Evolutionary conservation across 2,113 vertebrate species (phyloP).

Genomic region (Cacatua alba): DNA sequence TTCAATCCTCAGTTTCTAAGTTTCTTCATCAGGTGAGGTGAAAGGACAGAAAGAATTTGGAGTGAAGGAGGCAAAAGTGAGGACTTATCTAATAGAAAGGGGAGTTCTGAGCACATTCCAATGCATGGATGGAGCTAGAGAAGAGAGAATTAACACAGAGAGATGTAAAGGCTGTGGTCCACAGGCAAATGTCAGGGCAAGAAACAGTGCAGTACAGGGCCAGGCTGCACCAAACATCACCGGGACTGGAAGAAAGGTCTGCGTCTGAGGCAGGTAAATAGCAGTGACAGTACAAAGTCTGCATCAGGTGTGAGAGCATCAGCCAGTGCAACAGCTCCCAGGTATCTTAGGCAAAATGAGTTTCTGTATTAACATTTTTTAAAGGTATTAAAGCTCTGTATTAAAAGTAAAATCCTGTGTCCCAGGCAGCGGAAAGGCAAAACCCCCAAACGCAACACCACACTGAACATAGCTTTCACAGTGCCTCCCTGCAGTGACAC

Average conservation of each 20-base stretch:
- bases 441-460: background rate
- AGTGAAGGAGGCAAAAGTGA: background rate
- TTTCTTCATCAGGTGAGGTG: background rate
- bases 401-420: background rate
- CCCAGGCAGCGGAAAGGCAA: fast-evolving
- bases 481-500: background rate
- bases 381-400: background rate
- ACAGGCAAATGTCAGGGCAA: background rate
- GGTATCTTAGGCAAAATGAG: background rate
- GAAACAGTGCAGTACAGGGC: background rate
- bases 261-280: background rate
- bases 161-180: background rate
- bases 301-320: background rate
- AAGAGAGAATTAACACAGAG: background rate
- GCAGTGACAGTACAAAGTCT: background rate
- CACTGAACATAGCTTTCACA: background rate
- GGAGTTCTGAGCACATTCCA: background rate
- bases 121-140: background rate
- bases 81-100: background rate
- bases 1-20: background rate
- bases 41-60: background rate
- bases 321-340: background rate
- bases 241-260: background rate
- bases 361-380: background rate
- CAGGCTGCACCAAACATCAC: background rate